A percentile compares a stretch with the other conserved stretches of the same genome.
These are phyloP conservation scores for Fratercula arctica DNA, from an alignment of 2,797 vertebrate genomes.

Conservation along the genomic window DNA sequence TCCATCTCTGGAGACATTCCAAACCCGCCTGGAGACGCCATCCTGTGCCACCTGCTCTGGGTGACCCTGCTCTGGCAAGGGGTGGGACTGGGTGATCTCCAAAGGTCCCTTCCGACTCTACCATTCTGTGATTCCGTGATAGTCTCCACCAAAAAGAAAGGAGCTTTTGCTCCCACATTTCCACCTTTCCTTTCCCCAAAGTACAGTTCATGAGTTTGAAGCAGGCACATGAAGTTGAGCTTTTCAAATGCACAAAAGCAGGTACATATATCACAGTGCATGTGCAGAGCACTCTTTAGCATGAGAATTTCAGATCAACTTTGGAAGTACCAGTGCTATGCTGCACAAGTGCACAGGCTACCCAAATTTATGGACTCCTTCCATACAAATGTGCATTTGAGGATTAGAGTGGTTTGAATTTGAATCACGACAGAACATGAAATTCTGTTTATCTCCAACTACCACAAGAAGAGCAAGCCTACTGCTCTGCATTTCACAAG, in stretches of 20 bases:
- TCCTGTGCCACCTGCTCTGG: too few relatives aligned
- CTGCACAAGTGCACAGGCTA: neutral
- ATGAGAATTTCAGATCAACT: neutral
- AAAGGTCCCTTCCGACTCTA: too few relatives aligned
- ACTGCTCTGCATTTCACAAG: neutral
- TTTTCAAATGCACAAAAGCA: neutral
- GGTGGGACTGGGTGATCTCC: too few relatives aligned
- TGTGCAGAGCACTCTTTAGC: neutral
- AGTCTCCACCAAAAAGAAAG: neutral
- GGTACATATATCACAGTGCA: fast-evolving
- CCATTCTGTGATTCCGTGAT: too few relatives aligned
- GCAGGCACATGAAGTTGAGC: neutral
- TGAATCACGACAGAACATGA: neutral
- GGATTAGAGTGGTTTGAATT: neutral
- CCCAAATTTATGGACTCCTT: neutral
- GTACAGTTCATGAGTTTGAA: neutral
- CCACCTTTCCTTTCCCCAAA: neutral
- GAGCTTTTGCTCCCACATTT: neutral
- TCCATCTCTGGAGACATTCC: too few relatives aligned
- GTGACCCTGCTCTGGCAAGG: too few relatives aligned
- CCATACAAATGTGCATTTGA: neutral
- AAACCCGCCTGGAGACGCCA: too few relatives aligned
- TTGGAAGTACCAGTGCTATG: neutral
- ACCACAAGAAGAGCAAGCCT: neutral
- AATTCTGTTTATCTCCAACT: neutral